Percentiles rank a stretch among this genome's conserved stretches.
phyloP scores from a whole-genome alignment of 2,888 invertebrate genomes.

The Lagria hirta region DNA sequence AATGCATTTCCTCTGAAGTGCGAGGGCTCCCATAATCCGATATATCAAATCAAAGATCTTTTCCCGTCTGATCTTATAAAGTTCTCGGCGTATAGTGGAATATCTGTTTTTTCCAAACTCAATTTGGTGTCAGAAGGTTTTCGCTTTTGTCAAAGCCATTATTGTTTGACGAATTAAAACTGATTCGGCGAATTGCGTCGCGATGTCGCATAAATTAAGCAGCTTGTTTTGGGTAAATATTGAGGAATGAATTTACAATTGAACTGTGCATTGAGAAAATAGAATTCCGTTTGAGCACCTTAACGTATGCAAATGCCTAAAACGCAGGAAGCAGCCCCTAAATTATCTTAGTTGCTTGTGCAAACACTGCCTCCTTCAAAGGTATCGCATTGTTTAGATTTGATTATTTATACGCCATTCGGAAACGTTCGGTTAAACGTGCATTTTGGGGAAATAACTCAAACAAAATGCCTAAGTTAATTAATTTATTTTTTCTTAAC shows the following conservation, averaged over 20 bases:
- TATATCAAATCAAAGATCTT: slow-evolving; percentile 49
- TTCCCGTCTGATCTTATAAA: slow-evolving; percentile 36
- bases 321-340: slow-evolving; percentile 23
- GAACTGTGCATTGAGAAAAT: slow-evolving; percentile 38
- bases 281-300: slow-evolving; percentile 37
- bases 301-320: slow-evolving; percentile 41
- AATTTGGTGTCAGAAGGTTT: slow-evolving; percentile 8
- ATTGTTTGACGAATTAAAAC: slow-evolving; percentile 9
- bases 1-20: slow-evolving; percentile 40
- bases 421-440: slow-evolving; percentile 4
- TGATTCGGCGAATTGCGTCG: slow-evolving; percentile 5
- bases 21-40: slow-evolving; percentile 46
- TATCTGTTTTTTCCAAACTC: slow-evolving; percentile 6
- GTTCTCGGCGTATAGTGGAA: slow-evolving; percentile 18
- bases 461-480: no score
- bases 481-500: no score
- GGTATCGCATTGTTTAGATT: slow-evolving; percentile 38
- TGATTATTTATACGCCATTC: slow-evolving; percentile 34
- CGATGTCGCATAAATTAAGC: slow-evolving; percentile 22
- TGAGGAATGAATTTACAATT: slow-evolving; percentile 35
- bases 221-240: slow-evolving; percentile 33
- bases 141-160: slow-evolving; percentile 2
- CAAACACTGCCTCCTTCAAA: slow-evolving; percentile 36
- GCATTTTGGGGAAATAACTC: no score
- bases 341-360: slow-evolving; percentile 39